Evolutionary conservation across 2,888 invertebrate species (phyloP), one percentile per base, ranked within the genome.

Genomic region (Stegana nigrithorax): DNA sequence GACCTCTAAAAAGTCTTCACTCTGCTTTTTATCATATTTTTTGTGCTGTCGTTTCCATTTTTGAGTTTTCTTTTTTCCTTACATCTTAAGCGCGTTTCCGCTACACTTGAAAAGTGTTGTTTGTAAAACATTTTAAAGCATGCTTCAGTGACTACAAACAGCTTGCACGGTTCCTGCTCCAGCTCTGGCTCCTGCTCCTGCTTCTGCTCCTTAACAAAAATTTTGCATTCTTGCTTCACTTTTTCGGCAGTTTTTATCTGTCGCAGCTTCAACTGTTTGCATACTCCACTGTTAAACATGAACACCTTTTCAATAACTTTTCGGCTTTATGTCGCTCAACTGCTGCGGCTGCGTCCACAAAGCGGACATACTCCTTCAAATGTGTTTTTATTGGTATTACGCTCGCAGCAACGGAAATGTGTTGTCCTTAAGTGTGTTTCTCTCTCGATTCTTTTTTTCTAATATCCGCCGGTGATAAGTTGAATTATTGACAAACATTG

Each of bases 391-490:
- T 55, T 55, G 53, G 36, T 55, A 36, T 36, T 32, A 4, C 32
- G 53, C 53, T 55, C 12, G 36, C 32, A 36, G 53, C 53, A 21
- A 12, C 53, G 53, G 53, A 55, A 55, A 55, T 55, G 53, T 55
- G 53, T 55, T 55, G 53, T 55, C 32, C 53, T 32, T 55, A 32
- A 36, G 21, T 21, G 32, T 76, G 71, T 80, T 80, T 77, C 82
- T 81, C 80, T 77, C 74, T 77, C 73, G 72, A 72, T 75, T 82
- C 80, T 70, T 75, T 59, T 67, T 67, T 70, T 75, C 74, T 70
- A 83, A 82, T 82, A 83, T 82, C 82, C 83, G 82, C 81, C 82
- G 83, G 83, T 83, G 83, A 83, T 83, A 82, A 81, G 75, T 80
- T 81, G 81, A 83, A 81, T 82, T 83, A 82, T 82, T 78, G 80